These are phyloP conservation scores for Spodoptera litura DNA, from an alignment of 1,140 invertebrate genomes.

Conservation along the genomic window DNA sequence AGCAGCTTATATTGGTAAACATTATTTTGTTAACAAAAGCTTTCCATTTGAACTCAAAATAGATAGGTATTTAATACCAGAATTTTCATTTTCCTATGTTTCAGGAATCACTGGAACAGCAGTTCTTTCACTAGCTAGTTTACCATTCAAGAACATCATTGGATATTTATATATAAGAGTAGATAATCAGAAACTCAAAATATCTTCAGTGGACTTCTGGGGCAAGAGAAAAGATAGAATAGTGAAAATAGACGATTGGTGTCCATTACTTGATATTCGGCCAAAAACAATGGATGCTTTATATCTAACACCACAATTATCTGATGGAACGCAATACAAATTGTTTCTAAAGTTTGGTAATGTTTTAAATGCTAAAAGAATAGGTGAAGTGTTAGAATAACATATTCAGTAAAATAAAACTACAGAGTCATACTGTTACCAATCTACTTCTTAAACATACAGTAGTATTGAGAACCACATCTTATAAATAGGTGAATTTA, in stretches of 20 bases:
- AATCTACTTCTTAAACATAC: conserved; percentile 76
- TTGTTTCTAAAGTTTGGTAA: conserved; percentile 74
- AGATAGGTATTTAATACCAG: not conserved
- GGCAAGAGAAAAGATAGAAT: conserved; percentile 85
- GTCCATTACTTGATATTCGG: conserved; percentile 79
- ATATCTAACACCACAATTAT: conserved; percentile 71
- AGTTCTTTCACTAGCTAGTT: conserved; percentile 72
- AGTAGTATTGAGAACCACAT: conserved; percentile 70
- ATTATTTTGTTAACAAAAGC: too few species aligned
- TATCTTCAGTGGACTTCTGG: conserved; percentile 87
- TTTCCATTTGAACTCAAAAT: too few species aligned
- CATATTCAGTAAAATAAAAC: conserved; percentile 7
- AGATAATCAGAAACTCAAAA: conserved; percentile 82
- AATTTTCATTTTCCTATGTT: conserved; percentile 60
- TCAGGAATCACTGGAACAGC: conserved; percentile 78
- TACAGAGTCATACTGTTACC: conserved; percentile 47
- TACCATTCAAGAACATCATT: conserved; percentile 83
- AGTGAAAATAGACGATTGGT: conserved; percentile 79
- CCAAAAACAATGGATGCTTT: conserved; percentile 68
- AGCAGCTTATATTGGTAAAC: conserved; percentile 70
- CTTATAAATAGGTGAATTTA: conserved; percentile 66
- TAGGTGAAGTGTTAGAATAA: conserved; percentile 76
- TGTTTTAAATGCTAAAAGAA: conserved; percentile 70
- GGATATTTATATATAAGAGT: conserved; percentile 87
- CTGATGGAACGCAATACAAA: conserved; percentile 77